Evolutionary conservation across 2,888 invertebrate genomes (phyloP), one percentile per base, ranked within the genome.

Genomic region (Agelastica alni): DNA sequence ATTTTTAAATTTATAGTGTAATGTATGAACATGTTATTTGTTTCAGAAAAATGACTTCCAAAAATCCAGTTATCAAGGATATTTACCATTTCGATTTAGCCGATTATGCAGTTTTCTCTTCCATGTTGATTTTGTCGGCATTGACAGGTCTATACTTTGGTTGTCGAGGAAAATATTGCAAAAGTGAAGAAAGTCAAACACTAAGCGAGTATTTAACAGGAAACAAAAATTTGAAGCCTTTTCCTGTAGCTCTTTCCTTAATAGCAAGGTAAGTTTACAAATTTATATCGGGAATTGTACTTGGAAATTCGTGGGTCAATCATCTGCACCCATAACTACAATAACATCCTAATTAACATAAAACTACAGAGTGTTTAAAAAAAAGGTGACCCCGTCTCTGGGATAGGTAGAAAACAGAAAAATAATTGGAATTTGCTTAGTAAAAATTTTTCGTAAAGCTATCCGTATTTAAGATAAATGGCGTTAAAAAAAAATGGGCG

Each of bases 201-300:
- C 75, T 80, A 1, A 78, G 80, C 63, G 89, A 89, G 69, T 92
- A 92, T 73, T 79, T 93, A 45, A 82, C 92, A 57, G 93, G 91
- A 22, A 88, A 87, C 52, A 82, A 84, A 66, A 81, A 85, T 53
- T 82, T 93, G 80, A 83, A 85, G 54, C 85, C 88, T 0, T 87
- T 93, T 70, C 93, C 93, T 0, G 91, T 93, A 10, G 87, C 93
- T 16, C 87, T 93, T 83, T 93, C 92, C 5, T 81, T 93, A 26
- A 85, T 93, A 69, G 93, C 92, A 49, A 90, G 89, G 91, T 90
- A 59, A 59, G 41, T 30, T 12, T 26, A 18, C 16, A 20, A n/a
- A 16, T 7, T n/a, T n/a, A n/a, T n/a, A n/a, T n/a, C n/a, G n/a
- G n/a, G n/a, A n/a, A n/a, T n/a, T n/a, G n/a, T n/a, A n/a, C n/a